Conservation (phyloP, 2,888 invertebrate genomes). For the Tricholauxania praeusta region DNA sequence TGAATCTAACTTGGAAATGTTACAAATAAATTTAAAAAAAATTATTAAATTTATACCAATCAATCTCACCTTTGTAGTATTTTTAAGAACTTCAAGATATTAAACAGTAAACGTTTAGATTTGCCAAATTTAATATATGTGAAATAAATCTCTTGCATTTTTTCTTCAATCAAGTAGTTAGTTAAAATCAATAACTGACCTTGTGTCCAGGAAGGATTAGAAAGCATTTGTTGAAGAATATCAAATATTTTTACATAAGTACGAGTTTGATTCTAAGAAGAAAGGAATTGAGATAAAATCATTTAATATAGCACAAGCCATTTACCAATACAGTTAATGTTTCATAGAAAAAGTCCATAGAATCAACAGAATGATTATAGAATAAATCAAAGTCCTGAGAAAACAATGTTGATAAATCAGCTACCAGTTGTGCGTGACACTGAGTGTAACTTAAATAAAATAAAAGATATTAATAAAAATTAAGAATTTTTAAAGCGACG, state of each 20-base stretch:
- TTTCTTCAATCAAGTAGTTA: constrained; percentile 29
- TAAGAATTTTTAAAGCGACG: background rate
- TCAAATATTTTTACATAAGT: constrained; percentile 16
- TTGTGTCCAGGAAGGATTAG: constrained; percentile 8
- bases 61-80: constrained; percentile 41
- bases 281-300: constrained; percentile 1
- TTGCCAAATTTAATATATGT: constrained; percentile 13
- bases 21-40: background rate
- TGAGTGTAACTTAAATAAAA: constrained; percentile 39
- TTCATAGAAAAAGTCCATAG: constrained; percentile 41
- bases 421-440: constrained; percentile 36
- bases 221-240: constrained; percentile 24
- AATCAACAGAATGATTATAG: constrained; percentile 14
- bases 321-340: constrained; percentile 40
- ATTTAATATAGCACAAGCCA: background rate
- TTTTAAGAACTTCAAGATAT: constrained; percentile 41
- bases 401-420: constrained; percentile 35
- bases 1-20: no score
- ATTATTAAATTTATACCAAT: background rate
- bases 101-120: constrained; percentile 30
- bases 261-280: constrained; percentile 3
- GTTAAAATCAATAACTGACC: constrained; percentile 20
- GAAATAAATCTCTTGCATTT: constrained; percentile 37
- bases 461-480: background rate
- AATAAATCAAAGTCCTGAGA: constrained; percentile 42